Evolutionary conservation across 64 coral and sea anemone genomes (phyloP).

Genomic region (Acropora tenuis): DNA sequence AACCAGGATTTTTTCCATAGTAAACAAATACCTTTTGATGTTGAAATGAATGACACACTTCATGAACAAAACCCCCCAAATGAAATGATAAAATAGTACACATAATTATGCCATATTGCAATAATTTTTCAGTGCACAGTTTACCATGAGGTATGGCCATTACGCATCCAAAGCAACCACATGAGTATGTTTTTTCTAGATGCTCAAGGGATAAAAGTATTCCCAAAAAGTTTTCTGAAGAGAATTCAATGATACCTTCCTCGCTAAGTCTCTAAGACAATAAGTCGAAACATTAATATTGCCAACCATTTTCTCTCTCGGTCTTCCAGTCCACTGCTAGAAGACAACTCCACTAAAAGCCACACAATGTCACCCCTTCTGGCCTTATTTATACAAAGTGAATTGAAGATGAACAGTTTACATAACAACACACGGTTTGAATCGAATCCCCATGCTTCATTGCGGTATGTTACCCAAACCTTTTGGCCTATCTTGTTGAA

Average conservation of each 20-base stretch:
- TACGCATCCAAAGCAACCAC: constrained; percentile 33
- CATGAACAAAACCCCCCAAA: constrained; percentile 41
- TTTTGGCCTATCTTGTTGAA: too few species aligned
- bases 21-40: background rate
- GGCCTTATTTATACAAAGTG: too few species aligned
- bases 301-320: too few species aligned
- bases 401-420: too few species aligned
- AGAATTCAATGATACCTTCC: constrained; percentile 60
- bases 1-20: too few species aligned
- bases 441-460: too few species aligned
- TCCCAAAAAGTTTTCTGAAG: constrained; percentile 46
- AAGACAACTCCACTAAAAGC: too few species aligned
- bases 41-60: constrained; percentile 21
- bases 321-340: too few species aligned
- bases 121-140: constrained; percentile 32
- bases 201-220: constrained; percentile 45
- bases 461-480: too few species aligned
- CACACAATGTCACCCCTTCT: too few species aligned
- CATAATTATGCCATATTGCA: constrained; percentile 41
- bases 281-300: background rate
- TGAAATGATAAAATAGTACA: constrained; percentile 63
- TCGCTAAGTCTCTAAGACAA: background rate
- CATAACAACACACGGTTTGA: too few species aligned
- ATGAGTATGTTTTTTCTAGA: constrained; percentile 52
- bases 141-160: constrained; percentile 57